These are phyloP conservation scores for Erebia palarica DNA, from an alignment of 2,888 invertebrate species.

Conservation along the genomic window DNA sequence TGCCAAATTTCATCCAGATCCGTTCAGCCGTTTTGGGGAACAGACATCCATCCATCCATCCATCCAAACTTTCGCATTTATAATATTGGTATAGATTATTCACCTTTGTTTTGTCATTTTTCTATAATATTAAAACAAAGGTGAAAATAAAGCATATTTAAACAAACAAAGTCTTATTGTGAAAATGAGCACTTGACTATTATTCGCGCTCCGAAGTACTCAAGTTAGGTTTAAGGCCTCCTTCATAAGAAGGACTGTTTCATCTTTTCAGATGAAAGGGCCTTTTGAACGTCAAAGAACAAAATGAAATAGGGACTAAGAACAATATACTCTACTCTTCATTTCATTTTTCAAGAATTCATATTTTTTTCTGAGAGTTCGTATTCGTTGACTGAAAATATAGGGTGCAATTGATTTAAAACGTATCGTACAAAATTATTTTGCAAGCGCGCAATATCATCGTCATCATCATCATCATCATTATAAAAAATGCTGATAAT, in stretches of 20 bases:
- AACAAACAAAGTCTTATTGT: conserved; percentile 17
- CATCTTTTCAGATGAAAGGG: conserved; percentile 12
- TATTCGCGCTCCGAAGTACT: conserved; percentile 9
- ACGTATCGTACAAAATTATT: not conserved
- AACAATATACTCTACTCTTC: conserved; percentile 1
- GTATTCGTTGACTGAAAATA: not conserved
- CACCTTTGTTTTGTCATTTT: too few relatives aligned
- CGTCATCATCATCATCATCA: too few relatives aligned
- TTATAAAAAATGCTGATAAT: too few relatives aligned
- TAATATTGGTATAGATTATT: too few relatives aligned
- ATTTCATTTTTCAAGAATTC: not conserved
- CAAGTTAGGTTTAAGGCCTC: conserved; percentile 10
- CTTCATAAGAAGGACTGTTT: conserved; percentile 15
- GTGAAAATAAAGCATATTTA: conserved; percentile 5
- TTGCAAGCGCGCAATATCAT: too few relatives aligned
- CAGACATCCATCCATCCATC: too few relatives aligned
- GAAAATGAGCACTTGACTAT: conserved; percentile 5
- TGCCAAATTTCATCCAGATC: too few relatives aligned
- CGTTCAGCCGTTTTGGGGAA: too few relatives aligned
- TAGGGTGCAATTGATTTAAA: not conserved
- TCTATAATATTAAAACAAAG: not conserved
- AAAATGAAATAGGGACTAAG: conserved; percentile 1
- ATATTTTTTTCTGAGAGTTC: not conserved
- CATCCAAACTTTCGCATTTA: too few relatives aligned
- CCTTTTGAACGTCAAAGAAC: conserved; percentile 14